These are phyloP conservation scores for Lanius ludovicianus DNA, from an alignment of 2,113 vertebrate genomes.

Conservation along the genomic window DNA sequence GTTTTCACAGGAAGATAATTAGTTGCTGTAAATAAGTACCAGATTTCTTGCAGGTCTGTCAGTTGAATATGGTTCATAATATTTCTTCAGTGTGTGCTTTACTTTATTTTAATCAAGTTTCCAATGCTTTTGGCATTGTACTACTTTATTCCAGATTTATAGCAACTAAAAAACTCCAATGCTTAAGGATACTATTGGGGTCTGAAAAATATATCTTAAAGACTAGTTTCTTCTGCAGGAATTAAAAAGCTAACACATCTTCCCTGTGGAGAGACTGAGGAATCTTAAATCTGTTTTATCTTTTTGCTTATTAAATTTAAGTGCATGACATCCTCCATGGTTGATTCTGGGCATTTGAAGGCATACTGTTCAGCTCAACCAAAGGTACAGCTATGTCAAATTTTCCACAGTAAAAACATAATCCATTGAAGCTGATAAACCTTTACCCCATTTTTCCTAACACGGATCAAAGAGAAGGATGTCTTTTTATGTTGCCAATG, in stretches of 20 bases:
- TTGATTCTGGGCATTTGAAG: conserved; percentile 44
- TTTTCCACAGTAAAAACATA: conserved; percentile 21
- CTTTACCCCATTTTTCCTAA: background rate
- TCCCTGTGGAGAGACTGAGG: background rate
- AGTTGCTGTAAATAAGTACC: background rate
- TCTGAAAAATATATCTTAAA: background rate
- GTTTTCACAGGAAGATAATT: background rate
- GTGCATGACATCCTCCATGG: background rate
- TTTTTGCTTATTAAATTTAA: background rate
- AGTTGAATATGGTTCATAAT: background rate
- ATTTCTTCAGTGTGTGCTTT: background rate
- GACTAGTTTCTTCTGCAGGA: background rate
- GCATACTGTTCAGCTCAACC: conserved; percentile 23
- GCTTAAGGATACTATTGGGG: background rate
- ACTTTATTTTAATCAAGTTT: background rate
- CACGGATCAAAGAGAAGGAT: conserved; percentile 61
- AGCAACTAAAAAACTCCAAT: background rate
- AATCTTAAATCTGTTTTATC: background rate
- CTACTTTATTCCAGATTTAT: background rate
- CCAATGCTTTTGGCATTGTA: background rate
- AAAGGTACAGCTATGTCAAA: conserved; percentile 34
- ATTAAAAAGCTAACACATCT: background rate
- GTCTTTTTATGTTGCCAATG: conserved; percentile 46
- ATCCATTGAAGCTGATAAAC: conserved; percentile 42
- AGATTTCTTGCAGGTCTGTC: background rate